These are phyloP conservation scores for Andrena bucephala DNA, from an alignment of 2,888 invertebrate genomes.

Conservation along the genomic window DNA sequence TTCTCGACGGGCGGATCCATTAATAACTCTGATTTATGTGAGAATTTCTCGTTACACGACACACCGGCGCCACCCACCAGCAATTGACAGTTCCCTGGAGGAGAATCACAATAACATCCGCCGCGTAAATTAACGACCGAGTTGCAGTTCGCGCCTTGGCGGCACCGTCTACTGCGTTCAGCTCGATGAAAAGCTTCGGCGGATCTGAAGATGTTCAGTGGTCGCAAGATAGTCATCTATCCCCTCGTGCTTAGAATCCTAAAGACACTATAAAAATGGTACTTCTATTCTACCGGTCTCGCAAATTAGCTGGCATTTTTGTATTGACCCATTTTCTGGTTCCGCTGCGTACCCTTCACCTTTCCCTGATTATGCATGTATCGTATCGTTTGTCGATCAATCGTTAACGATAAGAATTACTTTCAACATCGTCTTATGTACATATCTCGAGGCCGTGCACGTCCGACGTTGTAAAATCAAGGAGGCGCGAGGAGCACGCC, in stretches of 20 bases:
- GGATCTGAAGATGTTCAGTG: slow-evolving; percentile 36
- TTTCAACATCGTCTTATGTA: neutral
- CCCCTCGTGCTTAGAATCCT: too few relatives aligned
- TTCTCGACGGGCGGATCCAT: slow-evolving; percentile 61
- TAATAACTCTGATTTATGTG: slow-evolving; percentile 75
- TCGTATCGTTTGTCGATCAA: neutral
- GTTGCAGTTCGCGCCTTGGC: slow-evolving; percentile 69
- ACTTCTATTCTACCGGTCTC: too few relatives aligned
- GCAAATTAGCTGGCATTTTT: too few relatives aligned
- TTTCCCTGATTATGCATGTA: too few relatives aligned
- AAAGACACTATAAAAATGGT: too few relatives aligned
- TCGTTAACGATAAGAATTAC: neutral
- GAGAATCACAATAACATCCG: slow-evolving; percentile 67
- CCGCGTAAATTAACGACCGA: slow-evolving; percentile 74
- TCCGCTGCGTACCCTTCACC: too few relatives aligned
- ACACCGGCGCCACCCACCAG: slow-evolving; percentile 53
- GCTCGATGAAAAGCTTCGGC: slow-evolving; percentile 63
- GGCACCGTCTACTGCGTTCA: slow-evolving; percentile 49
- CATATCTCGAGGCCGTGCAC: neutral
- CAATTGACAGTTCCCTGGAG: slow-evolving; percentile 71
- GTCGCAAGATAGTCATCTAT: neutral
- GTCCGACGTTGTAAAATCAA: slow-evolving; percentile 32
- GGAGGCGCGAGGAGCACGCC: slow-evolving; percentile 3
- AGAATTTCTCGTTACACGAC: slow-evolving; percentile 70
- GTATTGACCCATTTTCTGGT: too few relatives aligned